Base-by-base conservation (phyloP, 2,888 invertebrate genomes). In the Acrobasis repandana region DNA sequence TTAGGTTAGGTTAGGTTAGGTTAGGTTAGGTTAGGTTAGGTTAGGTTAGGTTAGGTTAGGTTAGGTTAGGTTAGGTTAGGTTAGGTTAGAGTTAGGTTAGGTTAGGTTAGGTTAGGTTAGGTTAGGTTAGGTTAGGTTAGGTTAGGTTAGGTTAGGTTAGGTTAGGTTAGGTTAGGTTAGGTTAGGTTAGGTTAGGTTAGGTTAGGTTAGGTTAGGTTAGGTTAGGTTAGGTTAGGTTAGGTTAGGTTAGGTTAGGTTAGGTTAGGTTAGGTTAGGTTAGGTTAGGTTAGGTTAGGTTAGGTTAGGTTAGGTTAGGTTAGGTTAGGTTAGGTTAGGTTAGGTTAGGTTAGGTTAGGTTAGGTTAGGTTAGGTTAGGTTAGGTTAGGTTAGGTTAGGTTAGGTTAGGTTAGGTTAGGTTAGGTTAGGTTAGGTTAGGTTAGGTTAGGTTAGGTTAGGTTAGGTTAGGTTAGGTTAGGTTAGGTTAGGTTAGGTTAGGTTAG, bases 271-370 rank as follows among this genome's bases (percentile, higher is more conserved):
- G n/a, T n/a, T n/a, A n/a, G n/a, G n/a, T n/a, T n/a, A 67, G 69
- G 69, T 69, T 68, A 68, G 71, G 71, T 70, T 70, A 72, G 71
- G 71, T 70, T 70, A 69, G 71, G 71, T 70, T 68, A 70, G 69
- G 69, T 62, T 66, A 67, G 69, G 68, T 68, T 70, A 68, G 67
- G 69, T 69, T 68, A 69, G 69, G 67, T 68, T 67, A 69, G 70
- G 69, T 66, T 64, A 65, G 67, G 65, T 64, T 64, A 66, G 66
- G 65, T 65, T 67, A 65, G 66, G 66, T 64, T 63, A 67, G 66
- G 66, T 68, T 66, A 66, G 65, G 66, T 69, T 69, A 64, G 67
- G 66, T 69, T 65, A 67, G 70, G 67, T 67, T 68, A n/a, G n/a
- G n/a, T n/a, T n/a, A n/a, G n/a, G n/a, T n/a, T n/a, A n/a, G n/a